Conservation (phyloP, 2,113 vertebrate species). For the Raja brachyura region DNA sequence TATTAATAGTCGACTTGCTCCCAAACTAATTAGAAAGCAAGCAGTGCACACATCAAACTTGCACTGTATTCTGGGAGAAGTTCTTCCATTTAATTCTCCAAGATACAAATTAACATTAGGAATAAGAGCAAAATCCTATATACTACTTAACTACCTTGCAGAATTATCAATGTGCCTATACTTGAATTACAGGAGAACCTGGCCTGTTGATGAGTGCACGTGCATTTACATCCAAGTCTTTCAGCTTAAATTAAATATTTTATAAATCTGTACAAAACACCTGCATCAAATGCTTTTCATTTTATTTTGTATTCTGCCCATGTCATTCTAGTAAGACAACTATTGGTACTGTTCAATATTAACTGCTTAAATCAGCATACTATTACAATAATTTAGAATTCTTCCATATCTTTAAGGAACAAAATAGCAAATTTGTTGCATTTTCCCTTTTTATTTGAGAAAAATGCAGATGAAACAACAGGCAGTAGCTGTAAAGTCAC, state of each 20-base stretch:
- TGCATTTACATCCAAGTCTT: background rate
- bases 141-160: background rate
- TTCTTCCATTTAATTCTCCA: background rate
- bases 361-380: slow-evolving; percentile 31
- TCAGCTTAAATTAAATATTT: background rate
- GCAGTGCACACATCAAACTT: background rate
- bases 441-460: background rate
- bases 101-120: background rate
- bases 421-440: slow-evolving; percentile 18
- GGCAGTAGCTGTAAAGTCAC: slow-evolving; percentile 8
- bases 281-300: background rate
- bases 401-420: background rate
- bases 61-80: too few relatives aligned
- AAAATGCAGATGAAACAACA: slow-evolving; percentile 5
- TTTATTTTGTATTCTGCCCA: slow-evolving; percentile 32
- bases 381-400: slow-evolving; percentile 29
- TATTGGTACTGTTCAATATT: background rate
- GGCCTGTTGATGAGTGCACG: too few relatives aligned
- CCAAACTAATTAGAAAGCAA: background rate
- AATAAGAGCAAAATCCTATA: background rate
- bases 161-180: too few relatives aligned
- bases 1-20: background rate
- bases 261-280: background rate
- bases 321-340: background rate
- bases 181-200: background rate